Evolutionary conservation across 2,113 vertebrate species (phyloP).

Genomic region (Hemibagrus wyckioides): DNA sequence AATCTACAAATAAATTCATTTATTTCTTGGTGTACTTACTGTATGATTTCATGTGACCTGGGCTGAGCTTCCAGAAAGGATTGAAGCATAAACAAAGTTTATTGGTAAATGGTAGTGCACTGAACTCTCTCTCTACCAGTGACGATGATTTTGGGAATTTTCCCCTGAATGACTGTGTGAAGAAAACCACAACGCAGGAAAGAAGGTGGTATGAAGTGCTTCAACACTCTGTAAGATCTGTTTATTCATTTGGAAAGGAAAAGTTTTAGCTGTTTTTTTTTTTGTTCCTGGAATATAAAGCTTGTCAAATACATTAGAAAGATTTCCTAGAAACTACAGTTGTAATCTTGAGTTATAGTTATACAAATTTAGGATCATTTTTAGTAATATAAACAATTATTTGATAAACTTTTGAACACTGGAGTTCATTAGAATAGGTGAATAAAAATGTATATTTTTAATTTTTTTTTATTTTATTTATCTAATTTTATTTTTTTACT

Average conservation of each 20-base stretch:
- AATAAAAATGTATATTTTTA: neutral
- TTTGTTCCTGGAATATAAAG: slow-evolving; percentile 4
- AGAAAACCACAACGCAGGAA: slow-evolving; percentile 17
- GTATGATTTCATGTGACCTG: neutral
- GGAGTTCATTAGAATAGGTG: neutral
- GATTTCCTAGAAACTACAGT: neutral
- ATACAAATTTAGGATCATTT: neutral
- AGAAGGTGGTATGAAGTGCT: neutral
- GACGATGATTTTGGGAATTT: neutral
- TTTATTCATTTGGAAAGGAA: slow-evolving; percentile 8
- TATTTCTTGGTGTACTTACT: neutral
- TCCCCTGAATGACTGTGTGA: neutral
- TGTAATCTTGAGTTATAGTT: neutral
- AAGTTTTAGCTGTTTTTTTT: neutral
- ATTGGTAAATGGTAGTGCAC: neutral
- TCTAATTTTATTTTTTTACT: no score
- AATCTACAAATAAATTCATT: neutral
- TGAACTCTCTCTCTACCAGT: neutral
- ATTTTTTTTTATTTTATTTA: neutral
- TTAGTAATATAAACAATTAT: neutral
- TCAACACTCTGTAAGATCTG: neutral
- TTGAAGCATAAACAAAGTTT: neutral
- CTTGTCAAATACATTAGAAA: neutral
- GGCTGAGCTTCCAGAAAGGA: neutral
- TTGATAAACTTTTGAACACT: no score